These are phyloP conservation scores for Phengaris arion DNA, from an alignment of 2,888 invertebrate species.

Conservation along the genomic window DNA sequence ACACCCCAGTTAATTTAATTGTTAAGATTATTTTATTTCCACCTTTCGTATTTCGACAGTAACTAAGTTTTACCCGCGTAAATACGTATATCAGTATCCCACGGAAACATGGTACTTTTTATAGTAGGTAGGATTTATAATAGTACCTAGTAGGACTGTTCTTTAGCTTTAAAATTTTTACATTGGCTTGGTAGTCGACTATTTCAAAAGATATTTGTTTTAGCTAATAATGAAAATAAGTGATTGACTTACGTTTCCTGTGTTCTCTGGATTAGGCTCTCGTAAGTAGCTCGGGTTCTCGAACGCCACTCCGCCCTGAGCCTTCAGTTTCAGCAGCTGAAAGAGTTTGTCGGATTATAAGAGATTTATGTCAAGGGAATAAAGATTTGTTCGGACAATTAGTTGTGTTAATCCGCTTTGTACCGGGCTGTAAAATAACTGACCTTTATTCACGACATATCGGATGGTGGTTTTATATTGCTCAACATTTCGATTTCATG, in stretches of 20 bases:
- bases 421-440: not conserved
- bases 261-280: slow-evolving; percentile 86
- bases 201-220: no score
- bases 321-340: slow-evolving; percentile 81
- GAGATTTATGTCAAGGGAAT: slow-evolving; percentile 18
- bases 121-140: no score
- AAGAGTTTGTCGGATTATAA: slow-evolving; percentile 38
- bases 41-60: no score
- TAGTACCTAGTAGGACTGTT: no score
- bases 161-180: no score
- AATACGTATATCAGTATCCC: no score
- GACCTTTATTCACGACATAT: not conserved
- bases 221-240: not conserved
- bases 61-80: no score
- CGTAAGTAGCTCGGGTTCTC: slow-evolving; percentile 91
- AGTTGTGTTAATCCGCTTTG: slow-evolving; percentile 16
- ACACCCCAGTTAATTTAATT: no score
- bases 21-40: no score
- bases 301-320: slow-evolving; percentile 88
- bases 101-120: no score
- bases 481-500: no score
- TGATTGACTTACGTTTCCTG: slow-evolving; percentile 82
- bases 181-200: no score
- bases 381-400: slow-evolving; percentile 18
- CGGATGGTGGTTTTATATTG: not conserved